These are phyloP conservation scores for Forbesichthys papilliferus DNA, from an alignment of 2,113 vertebrate genomes.

Conservation along the genomic window DNA sequence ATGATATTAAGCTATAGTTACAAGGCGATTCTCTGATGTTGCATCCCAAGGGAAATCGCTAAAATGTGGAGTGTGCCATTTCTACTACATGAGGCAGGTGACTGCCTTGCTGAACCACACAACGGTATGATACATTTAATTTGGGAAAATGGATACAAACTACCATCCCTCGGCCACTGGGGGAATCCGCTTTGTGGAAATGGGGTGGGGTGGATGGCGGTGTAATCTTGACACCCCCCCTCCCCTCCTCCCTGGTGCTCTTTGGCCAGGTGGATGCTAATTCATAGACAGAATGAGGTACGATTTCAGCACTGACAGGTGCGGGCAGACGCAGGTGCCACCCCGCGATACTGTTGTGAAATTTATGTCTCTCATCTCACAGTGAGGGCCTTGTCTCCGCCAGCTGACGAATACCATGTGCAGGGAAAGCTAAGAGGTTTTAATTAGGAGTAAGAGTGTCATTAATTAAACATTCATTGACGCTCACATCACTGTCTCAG, in stretches of 20 bases:
- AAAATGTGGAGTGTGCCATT: constrained; percentile 77
- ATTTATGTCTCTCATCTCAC: constrained; percentile 87
- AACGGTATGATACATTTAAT: constrained; percentile 87
- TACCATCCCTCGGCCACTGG: constrained; percentile 75
- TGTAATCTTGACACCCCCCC: neutral
- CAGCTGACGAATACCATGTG: constrained; percentile 89
- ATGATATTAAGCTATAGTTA: constrained; percentile 91
- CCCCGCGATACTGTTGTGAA: constrained; percentile 83
- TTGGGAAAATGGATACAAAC: constrained; percentile 83
- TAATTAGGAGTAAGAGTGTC: constrained; percentile 91
- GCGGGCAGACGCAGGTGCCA: constrained; percentile 86
- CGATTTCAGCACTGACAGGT: constrained; percentile 82
- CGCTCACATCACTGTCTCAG: constrained; percentile 70
- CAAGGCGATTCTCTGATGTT: constrained; percentile 84
- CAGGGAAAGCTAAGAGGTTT: constrained; percentile 92
- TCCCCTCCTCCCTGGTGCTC: constrained; percentile 41
- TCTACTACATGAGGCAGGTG: constrained; percentile 85
- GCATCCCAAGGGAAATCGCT: constrained; percentile 86
- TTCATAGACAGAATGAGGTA: constrained; percentile 91
- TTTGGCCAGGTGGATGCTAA: constrained; percentile 85
- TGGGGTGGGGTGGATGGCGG: constrained; percentile 54
- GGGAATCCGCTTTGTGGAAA: constrained; percentile 76
- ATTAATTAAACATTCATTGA: constrained; percentile 85
- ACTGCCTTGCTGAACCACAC: constrained; percentile 84
- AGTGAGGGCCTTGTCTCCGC: constrained; percentile 74